Conservation (phyloP, 1,140 invertebrate species). For the Eufriesea mexicana region DNA sequence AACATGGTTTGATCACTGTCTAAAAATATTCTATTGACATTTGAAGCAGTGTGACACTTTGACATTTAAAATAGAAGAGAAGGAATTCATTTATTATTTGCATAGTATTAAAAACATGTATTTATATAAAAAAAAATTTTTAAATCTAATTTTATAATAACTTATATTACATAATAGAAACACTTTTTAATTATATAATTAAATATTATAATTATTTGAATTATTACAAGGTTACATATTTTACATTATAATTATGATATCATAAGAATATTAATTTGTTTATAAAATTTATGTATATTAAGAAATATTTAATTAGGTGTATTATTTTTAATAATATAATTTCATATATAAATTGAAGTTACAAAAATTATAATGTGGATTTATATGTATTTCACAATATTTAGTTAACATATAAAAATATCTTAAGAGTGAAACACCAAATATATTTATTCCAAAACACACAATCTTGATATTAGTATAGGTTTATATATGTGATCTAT, state of each 20-base stretch:
- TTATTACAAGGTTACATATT: neutral
- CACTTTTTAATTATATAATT: neutral
- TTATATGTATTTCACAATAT: slow-evolving; percentile 36
- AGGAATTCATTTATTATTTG: slow-evolving; percentile 45
- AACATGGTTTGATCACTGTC: slow-evolving; percentile 67
- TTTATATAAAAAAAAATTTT: slow-evolving; percentile 15
- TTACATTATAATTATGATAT: neutral
- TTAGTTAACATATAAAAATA: slow-evolving; percentile 5
- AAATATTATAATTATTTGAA: neutral
- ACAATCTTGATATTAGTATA: slow-evolving; percentile 70
- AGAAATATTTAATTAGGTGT: neutral
- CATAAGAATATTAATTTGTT: neutral
- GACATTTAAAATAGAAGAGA: slow-evolving; percentile 72
- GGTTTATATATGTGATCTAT: slow-evolving; percentile 73
- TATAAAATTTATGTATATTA: neutral
- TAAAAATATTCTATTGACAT: slow-evolving; percentile 78
- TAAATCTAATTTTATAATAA: neutral
- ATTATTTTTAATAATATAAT: neutral
- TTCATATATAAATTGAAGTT: slow-evolving; percentile 9
- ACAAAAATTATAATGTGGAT: neutral
- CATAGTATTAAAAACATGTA: slow-evolving; percentile 33
- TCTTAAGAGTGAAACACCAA: slow-evolving; percentile 20
- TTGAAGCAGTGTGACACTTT: slow-evolving; percentile 72
- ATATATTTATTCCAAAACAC: slow-evolving; percentile 55
- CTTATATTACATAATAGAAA: slow-evolving; percentile 16